Conservation (phyloP, 1,140 invertebrate species). For the Bombus waltoni region DNA sequence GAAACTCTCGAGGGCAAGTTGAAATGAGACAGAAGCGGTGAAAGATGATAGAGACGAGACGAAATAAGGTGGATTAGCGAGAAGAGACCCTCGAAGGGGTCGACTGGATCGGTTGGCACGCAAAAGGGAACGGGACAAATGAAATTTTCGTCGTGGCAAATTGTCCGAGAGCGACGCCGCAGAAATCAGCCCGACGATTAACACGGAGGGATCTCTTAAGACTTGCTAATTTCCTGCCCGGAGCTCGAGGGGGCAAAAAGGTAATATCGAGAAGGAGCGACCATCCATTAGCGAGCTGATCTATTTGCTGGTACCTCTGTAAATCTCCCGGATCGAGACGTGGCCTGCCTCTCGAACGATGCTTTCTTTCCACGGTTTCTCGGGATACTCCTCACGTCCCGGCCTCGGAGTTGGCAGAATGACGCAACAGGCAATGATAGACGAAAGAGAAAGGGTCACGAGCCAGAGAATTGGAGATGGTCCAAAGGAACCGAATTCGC, state of each 20-base stretch:
- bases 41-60: slow-evolving; percentile 18
- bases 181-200: slow-evolving; percentile 75
- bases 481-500: slow-evolving; percentile 33
- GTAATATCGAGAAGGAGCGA: slow-evolving; percentile 52
- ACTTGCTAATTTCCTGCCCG: slow-evolving; percentile 75
- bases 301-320: slow-evolving; percentile 58
- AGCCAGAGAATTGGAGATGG: slow-evolving; percentile 20
- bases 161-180: slow-evolving; percentile 74
- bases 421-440: slow-evolving; percentile 70
- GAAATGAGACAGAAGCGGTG: neutral
- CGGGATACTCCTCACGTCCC: slow-evolving; percentile 55
- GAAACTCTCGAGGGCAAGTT: neutral
- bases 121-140: slow-evolving; percentile 63
- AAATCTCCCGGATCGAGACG: slow-evolving; percentile 59
- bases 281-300: slow-evolving; percentile 59
- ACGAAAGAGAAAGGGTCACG: slow-evolving; percentile 54
- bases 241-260: slow-evolving; percentile 7
- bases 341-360: slow-evolving; percentile 42
- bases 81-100: slow-evolving; percentile 47
- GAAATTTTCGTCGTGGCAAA: slow-evolving; percentile 74
- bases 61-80: slow-evolving; percentile 64
- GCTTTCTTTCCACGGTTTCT: slow-evolving; percentile 38
- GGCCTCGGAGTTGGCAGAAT: slow-evolving; percentile 46
- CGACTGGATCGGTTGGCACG: slow-evolving; percentile 43
- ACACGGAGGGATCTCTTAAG: slow-evolving; percentile 70